Conservation (phyloP, 2,888 invertebrate genomes). For the Stictocephala bisonia region DNA sequence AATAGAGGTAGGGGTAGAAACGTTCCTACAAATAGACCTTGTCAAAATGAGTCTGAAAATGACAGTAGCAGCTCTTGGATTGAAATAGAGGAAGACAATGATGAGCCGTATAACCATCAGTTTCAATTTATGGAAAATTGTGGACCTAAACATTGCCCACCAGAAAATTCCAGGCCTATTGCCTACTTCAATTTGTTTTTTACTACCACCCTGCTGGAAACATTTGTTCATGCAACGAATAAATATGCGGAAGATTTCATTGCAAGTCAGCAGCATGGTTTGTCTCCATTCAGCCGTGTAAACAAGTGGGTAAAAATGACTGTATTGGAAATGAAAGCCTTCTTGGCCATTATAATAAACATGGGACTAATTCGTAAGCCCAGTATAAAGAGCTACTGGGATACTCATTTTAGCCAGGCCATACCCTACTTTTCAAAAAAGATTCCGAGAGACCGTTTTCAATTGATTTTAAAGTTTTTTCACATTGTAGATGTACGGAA, state of each 20-base stretch:
- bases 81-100: constrained; percentile 37
- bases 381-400: constrained; percentile 19
- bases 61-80: background rate
- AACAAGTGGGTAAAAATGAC: constrained; percentile 25
- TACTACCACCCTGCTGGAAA: constrained; percentile 5
- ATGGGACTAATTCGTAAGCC: constrained; percentile 24
- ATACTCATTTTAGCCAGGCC: constrained; percentile 10
- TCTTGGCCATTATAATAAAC: constrained; percentile 30
- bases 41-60: background rate
- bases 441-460: constrained; percentile 9
- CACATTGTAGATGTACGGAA: constrained; percentile 14
- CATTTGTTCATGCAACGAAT: constrained; percentile 32
- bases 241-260: constrained; percentile 13
- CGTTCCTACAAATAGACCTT: background rate
- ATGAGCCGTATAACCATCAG: constrained; percentile 8
- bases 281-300: constrained; percentile 10
- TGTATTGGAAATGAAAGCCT: constrained; percentile 26
- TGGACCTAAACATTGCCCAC: constrained; percentile 37
- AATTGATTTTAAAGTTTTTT: constrained; percentile 30
- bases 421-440: constrained; percentile 36
- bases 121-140: constrained; percentile 19
- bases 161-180: constrained; percentile 20
- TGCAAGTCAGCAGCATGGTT: background rate
- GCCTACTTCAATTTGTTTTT: constrained; percentile 44
- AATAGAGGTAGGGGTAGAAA: background rate